These are phyloP conservation scores for Epistrophe grossulariae DNA, from an alignment of 2,888 invertebrate genomes.

Conservation along the genomic window DNA sequence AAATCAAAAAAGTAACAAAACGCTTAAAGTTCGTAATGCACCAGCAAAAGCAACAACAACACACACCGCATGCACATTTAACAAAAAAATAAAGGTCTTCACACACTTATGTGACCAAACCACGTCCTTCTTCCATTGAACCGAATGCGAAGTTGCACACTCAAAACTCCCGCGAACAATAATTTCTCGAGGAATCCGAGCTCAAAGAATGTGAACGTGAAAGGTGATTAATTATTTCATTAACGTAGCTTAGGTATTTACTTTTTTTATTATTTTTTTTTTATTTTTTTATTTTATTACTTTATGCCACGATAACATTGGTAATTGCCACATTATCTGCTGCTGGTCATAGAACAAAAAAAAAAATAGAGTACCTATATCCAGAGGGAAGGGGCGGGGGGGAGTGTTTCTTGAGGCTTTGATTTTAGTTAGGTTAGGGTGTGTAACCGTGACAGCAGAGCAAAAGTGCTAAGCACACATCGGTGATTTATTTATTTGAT, in stretches of 20 bases:
- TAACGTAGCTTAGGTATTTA: constrained; percentile 71
- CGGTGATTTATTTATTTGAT: constrained; percentile 45
- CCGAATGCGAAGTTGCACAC: constrained; percentile 64
- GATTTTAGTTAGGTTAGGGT: constrained; percentile 53
- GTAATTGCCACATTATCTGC: constrained; percentile 71
- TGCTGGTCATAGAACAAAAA: constrained; percentile 25
- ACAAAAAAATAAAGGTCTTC: constrained; percentile 31
- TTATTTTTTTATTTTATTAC: constrained; percentile 43
- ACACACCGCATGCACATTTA: constrained; percentile 63
- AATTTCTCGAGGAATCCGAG: constrained; percentile 70
- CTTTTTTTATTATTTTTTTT: constrained; percentile 22
- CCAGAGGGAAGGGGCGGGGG: constrained; percentile 46
- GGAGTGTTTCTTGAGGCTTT: constrained; percentile 11
- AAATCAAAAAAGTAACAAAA: constrained; percentile 13
- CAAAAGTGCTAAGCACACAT: constrained; percentile 61
- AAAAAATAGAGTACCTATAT: constrained; percentile 35
- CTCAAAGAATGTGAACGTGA: constrained; percentile 71
- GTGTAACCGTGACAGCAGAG: constrained; percentile 57
- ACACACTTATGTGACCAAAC: constrained; percentile 65
- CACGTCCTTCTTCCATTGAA: constrained; percentile 73
- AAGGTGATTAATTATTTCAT: constrained; percentile 76
- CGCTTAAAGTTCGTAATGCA: constrained; percentile 50
- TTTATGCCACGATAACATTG: constrained; percentile 62
- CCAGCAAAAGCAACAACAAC: not conserved
- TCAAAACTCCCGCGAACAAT: constrained; percentile 66